Base-by-base conservation (phyloP, 2,888 invertebrate genomes). In the Drosophila melanosoma region DNA sequence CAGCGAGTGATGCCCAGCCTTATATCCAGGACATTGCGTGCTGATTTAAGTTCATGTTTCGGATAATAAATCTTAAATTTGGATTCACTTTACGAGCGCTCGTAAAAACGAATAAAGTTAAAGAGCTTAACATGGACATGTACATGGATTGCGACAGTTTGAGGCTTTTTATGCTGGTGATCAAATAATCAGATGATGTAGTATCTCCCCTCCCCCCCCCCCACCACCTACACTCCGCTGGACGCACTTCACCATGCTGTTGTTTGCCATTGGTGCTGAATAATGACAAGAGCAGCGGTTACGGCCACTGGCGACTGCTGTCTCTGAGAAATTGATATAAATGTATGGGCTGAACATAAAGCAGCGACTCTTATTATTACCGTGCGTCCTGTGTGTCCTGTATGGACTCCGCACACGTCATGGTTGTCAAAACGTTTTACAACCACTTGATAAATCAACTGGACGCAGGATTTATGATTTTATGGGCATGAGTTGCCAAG, bases 31-130 rank as follows among this genome's bases (percentile, higher is more conserved):
- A 45, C 63, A 64, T 58, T 66, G 77, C 53, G 70, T 54, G 38
- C 71, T 71, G 86, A 88, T 86, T 88, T 77, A 53, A 80, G 83
- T 88, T 72, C 87, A 70, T 72, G 74, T 86, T 74, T 69, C 76
- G 75, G 90, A 89, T 83, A 87, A 89, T 87, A 87, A 87, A 90
- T 90, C 90, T 87, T 74, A 89, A 89, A 89, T 82, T 87, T 87
- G 79, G 82, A 83, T 83, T 68, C 67, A 64, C 63, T 90, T 87
- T 87, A 87, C 90, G 86, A 87, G 65, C 53, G 70, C 84, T 87
- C 86, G 85, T 87, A 90, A 87, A 87, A 74, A 61, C 75, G 72
- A 83, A 88, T 66, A 70, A 68, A 61, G 35, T 71, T 62, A 67
- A 59, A 67, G 70, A 60, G 52, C 61, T 65, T 48, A 60, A 53